Conservation (phyloP, 2,113 vertebrate species). For the Melanocharis versteri region DNA sequence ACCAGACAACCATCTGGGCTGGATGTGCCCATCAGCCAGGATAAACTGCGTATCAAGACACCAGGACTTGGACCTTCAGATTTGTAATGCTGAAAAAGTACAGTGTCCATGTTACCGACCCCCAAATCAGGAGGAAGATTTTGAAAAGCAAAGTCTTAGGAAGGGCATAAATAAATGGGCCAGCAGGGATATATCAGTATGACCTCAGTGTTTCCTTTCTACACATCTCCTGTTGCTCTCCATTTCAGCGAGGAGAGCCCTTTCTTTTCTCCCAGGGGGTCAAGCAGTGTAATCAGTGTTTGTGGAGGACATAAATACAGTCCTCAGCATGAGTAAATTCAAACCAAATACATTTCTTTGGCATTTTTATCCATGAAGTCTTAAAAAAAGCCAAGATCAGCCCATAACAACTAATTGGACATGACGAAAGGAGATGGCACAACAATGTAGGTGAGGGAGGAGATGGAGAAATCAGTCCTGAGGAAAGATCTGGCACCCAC, state of each 20-base stretch:
- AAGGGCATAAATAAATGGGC: not conserved
- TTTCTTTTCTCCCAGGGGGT: not conserved
- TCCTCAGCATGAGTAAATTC: not conserved
- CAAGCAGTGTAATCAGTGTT: rapidly evolving
- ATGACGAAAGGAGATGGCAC: not conserved
- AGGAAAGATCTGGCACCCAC: not conserved
- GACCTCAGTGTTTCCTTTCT: not conserved
- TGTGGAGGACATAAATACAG: not conserved
- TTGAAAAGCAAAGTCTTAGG: not conserved
- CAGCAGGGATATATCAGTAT: not conserved
- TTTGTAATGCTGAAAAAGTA: not conserved
- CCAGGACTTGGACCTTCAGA: not conserved
- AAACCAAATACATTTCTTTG: not conserved
- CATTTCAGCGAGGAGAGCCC: rapidly evolving
- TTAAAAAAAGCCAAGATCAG: not conserved
- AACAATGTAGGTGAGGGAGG: constrained; percentile 6
- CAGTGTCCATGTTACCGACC: rapidly evolving
- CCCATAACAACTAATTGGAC: not conserved
- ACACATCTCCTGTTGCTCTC: not conserved
- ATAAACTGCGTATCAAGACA: not conserved
- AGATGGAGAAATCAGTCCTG: not conserved
- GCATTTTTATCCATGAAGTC: not conserved
- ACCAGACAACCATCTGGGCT: not conserved
- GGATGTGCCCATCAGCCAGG: rapidly evolving
- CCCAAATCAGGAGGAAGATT: not conserved